Evolutionary conservation across 2,113 vertebrate species (phyloP), one percentile per base, ranked within the genome.

Genomic region (Pimephales promelas): DNA sequence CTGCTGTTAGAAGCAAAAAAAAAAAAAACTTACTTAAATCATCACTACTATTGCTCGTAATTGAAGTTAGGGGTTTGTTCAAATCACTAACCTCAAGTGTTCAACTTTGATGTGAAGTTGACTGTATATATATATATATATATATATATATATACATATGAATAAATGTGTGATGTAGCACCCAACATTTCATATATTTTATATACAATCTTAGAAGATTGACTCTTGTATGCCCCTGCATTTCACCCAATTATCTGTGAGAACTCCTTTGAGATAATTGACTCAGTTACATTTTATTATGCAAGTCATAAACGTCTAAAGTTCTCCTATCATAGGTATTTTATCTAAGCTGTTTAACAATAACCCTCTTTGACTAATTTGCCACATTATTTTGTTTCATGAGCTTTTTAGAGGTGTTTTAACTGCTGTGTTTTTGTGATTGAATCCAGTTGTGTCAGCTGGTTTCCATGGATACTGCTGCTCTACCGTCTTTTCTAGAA

Each of bases 391-490:
- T 40, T 73, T 72, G 31, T 34, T 80, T 83, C 61, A 68, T 83
- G 61, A 45, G 31, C 66, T 72, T 82, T 56, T 77, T 40, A n/a
- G 52, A 31, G 71, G n/a, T 10, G 10, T 73, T 80, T 57, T 49
- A 10, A 40, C 59, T n/a, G 57, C 76, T 10, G 47, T 11, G 40
- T 78, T 84, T 83, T 79, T 71, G 77, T 68, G 73, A 81, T 66
- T 83, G 43, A 84, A 79, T 85, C 45, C 80, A 64, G 34, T 83
- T 81, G 78, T 86, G 75, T 87, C 78, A 56, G 57, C 71, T 73
- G 68, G 87, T 88, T 88, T 73, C 87, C 85, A 88, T 90, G 87
- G 89, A 85, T 71, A 88, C 87, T 52, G 45, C n/a, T 56, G 62
- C 71, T 86, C 70, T 74, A 52, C 31, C 22, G 80, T 66, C 47